Base-by-base conservation (phyloP, 2,888 invertebrate genomes). In the Tetragnatha montana region DNA sequence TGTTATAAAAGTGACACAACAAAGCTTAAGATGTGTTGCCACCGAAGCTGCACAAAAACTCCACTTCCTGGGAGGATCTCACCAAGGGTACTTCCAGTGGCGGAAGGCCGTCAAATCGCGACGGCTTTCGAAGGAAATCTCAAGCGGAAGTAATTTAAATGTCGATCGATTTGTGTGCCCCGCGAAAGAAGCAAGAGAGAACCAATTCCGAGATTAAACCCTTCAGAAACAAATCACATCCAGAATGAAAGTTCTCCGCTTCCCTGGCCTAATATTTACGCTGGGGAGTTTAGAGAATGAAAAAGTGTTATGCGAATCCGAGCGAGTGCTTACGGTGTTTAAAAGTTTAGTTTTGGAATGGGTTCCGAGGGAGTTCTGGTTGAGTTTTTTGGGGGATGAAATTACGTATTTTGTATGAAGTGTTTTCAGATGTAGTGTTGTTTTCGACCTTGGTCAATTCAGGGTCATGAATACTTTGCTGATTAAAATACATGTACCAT, bases 111-210 rank as follows among this genome's bases (percentile, higher is more conserved):
- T 35, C 60, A 60, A 21, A n/a, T 17, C 21, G 60, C 8, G 82
- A 82, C 60, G 82, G 73, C 14, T 35, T 22, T 17, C 35, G 60
- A n/a, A 49, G 82, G 82, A 82, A 82, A 74, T 51, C n/a, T 51
- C 22, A 21, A 35, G 22, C 51, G 82, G 82, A 82, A 82, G 82
- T 22, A 74, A 82, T 82, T 74, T 82, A 73, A 82, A 82, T 82
- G 74, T 74, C 82, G 73, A 22, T 74, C 60, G 73, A 74, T 82
- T 82, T 74, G 82, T 60, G 60, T 17, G 14, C 12, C 60, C 35
- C 51, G 17, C 17, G 74, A 60, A 50, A 8, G 21, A 60, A 51
- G 17, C 21, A 21, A 51, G 17, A 8, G 14, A 50, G 49, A 81
- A 51, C 51, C 73, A 74, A 73, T 82, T 50, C 73, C 22, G 8